Evolutionary conservation across 2,888 invertebrate species (phyloP).

Genomic region (Euplagia quadripunctaria): DNA sequence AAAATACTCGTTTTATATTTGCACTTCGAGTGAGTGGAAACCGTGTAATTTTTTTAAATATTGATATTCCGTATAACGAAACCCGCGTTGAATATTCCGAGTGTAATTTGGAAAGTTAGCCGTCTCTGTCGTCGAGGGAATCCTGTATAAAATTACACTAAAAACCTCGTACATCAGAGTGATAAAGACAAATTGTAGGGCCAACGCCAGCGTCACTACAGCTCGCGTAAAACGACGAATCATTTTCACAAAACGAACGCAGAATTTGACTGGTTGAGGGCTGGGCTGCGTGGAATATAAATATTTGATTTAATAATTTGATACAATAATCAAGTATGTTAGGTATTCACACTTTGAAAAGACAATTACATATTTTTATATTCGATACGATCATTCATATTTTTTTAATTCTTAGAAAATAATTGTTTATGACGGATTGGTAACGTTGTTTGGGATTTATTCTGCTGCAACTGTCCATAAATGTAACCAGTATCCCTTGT

Average conservation of each 20-base stretch:
- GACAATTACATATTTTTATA: not conserved
- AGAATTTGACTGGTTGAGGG: slow-evolving; percentile 25
- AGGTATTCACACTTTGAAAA: no score
- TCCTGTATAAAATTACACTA: slow-evolving; percentile 42
- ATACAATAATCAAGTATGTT: slow-evolving; percentile 1
- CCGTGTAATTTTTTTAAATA: slow-evolving; percentile 25
- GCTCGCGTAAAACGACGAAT: slow-evolving; percentile 37
- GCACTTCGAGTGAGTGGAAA: not conserved
- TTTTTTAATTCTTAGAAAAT: no score
- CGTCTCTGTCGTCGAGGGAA: slow-evolving; percentile 28
- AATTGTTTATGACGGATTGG: no score
- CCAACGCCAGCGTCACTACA: slow-evolving; percentile 19
- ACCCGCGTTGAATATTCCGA: slow-evolving; percentile 49
- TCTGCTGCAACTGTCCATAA: no score
- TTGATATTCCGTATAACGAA: slow-evolving; percentile 18
- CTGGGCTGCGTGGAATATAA: slow-evolving; percentile 20
- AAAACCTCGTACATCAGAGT: slow-evolving; percentile 38
- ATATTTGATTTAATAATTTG: slow-evolving; percentile 26
- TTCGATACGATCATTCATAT: no score
- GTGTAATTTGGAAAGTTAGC: slow-evolving; percentile 49
- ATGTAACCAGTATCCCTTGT: no score
- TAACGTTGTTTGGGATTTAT: no score
- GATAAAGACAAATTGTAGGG: slow-evolving; percentile 41
- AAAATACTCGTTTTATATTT: not conserved
- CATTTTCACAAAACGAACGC: slow-evolving; percentile 35